Percentiles rank a stretch among this genome's conserved stretches.
These are phyloP conservation scores for Tribolium madens DNA, from an alignment of 1,140 invertebrate genomes.

Conservation along the genomic window DNA sequence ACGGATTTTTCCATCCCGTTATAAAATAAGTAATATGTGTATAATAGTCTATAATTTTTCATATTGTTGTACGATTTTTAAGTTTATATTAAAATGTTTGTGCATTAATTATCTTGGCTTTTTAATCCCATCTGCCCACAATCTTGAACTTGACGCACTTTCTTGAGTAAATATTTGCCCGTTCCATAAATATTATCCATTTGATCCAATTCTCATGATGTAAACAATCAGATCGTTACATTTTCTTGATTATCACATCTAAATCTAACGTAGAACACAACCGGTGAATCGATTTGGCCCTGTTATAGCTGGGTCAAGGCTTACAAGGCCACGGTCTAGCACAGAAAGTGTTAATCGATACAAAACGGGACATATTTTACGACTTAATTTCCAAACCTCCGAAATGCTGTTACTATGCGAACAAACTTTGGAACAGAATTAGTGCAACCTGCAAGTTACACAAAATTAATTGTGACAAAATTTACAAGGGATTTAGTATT, in stretches of 20 bases:
- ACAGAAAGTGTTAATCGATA: conserved; percentile 5
- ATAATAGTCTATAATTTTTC: conserved; percentile 83
- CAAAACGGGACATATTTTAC: conserved; percentile 12
- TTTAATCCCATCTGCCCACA: conserved; percentile 22
- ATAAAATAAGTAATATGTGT: conserved; percentile 69
- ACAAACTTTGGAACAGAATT: background rate
- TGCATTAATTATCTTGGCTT: conserved; percentile 68
- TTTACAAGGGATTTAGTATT: background rate
- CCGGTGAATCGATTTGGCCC: conserved; percentile 10
- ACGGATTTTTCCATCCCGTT: conserved; percentile 75
- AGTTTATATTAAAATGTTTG: conserved; percentile 87
- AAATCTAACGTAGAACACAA: background rate
- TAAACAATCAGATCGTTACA: background rate
- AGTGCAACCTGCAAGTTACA: background rate
- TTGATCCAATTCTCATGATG: conserved; percentile 6
- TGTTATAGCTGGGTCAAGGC: conserved; percentile 33
- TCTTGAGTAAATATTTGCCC: background rate
- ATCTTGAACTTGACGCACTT: conserved; percentile 24
- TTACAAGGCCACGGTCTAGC: conserved; percentile 31
- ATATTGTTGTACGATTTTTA: conserved; percentile 86
- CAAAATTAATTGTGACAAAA: background rate
- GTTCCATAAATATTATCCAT: conserved; percentile 3
- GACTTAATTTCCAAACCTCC: background rate
- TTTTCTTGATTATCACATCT: no score
- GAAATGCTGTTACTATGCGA: background rate